Evolutionary conservation across 2,888 invertebrate species (phyloP).

Genomic region (Ligdia adustata): DNA sequence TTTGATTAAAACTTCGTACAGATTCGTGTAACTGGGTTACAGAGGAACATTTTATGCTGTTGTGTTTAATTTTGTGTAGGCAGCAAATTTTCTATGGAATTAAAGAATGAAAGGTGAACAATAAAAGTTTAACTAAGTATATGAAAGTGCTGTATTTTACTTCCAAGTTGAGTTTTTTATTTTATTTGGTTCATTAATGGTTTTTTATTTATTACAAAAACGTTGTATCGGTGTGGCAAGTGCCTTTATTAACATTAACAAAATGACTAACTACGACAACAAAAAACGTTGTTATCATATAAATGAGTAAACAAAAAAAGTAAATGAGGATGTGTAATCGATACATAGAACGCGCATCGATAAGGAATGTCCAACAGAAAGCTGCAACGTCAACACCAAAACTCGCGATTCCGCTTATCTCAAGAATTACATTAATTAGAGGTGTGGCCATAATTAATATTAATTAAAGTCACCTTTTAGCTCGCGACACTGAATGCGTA

Average conservation of each 20-base stretch:
- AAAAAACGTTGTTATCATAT: too few species aligned
- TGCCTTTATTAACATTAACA: not conserved
- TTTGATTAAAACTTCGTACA: conserved; percentile 46
- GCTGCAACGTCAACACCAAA: conserved; percentile 32
- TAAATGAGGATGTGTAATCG: conserved; percentile 7
- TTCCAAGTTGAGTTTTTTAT: too few species aligned
- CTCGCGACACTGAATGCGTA: conserved; percentile 80
- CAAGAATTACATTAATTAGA: conserved; percentile 80
- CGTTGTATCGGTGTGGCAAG: too few species aligned
- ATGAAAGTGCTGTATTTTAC: too few species aligned
- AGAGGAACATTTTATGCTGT: conserved; percentile 15
- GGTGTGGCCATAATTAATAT: conserved; percentile 83
- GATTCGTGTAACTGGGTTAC: conserved; percentile 31
- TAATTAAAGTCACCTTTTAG: conserved; percentile 82
- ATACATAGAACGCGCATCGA: conserved; percentile 7
- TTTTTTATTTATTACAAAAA: too few species aligned
- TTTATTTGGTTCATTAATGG: too few species aligned
- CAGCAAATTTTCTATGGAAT: too few species aligned
- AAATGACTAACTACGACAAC: too few species aligned
- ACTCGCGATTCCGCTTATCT: conserved; percentile 69
- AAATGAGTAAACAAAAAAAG: not conserved
- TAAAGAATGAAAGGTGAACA: too few species aligned
- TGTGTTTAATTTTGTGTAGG: too few species aligned
- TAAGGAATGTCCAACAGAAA: conserved; percentile 14
- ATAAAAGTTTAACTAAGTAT: too few species aligned